These are phyloP conservation scores for Mellilla xanthometata DNA, from an alignment of 2,888 invertebrate species.

Conservation along the genomic window DNA sequence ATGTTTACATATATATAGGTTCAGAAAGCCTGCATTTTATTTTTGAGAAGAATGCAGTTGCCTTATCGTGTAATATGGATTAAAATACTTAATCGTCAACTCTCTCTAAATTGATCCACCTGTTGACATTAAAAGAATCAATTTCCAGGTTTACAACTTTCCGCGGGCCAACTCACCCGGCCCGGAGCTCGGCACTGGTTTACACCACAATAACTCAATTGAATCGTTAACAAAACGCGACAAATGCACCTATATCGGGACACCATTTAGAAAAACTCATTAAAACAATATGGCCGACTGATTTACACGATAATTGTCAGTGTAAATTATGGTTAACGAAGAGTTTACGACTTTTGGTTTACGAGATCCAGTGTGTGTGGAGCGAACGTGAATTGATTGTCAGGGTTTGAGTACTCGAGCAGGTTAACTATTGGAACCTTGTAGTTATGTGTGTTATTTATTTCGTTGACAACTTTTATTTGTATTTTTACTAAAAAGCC, in stretches of 20 bases:
- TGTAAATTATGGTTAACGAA: slow-evolving; percentile 66
- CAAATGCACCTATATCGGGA: slow-evolving; percentile 25
- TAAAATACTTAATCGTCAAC: too few relatives aligned
- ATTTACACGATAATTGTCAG: slow-evolving; percentile 55
- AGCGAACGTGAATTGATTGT: neutral
- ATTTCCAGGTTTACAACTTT: neutral
- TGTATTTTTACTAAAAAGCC: too few relatives aligned
- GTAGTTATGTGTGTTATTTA: too few relatives aligned
- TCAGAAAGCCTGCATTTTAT: too few relatives aligned
- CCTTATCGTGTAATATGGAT: too few relatives aligned
- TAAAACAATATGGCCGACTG: slow-evolving; percentile 39
- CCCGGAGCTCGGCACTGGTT: slow-evolving; percentile 1
- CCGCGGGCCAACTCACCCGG: neutral
- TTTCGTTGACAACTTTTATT: too few relatives aligned
- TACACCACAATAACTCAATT: slow-evolving; percentile 21
- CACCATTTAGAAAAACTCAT: slow-evolving; percentile 31
- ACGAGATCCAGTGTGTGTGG: slow-evolving; percentile 32
- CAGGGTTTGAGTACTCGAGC: too few relatives aligned
- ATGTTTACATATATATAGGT: too few relatives aligned
- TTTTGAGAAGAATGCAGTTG: too few relatives aligned
- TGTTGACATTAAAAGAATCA: neutral
- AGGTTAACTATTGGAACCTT: neutral
- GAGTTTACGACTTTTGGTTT: slow-evolving; percentile 56
- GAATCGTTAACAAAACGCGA: slow-evolving; percentile 31
- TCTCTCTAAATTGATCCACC: too few relatives aligned